Evolutionary conservation across 1,140 invertebrate genomes (phyloP), one percentile per base, ranked within the genome.

Genomic region (Heliconius eleuchia): DNA sequence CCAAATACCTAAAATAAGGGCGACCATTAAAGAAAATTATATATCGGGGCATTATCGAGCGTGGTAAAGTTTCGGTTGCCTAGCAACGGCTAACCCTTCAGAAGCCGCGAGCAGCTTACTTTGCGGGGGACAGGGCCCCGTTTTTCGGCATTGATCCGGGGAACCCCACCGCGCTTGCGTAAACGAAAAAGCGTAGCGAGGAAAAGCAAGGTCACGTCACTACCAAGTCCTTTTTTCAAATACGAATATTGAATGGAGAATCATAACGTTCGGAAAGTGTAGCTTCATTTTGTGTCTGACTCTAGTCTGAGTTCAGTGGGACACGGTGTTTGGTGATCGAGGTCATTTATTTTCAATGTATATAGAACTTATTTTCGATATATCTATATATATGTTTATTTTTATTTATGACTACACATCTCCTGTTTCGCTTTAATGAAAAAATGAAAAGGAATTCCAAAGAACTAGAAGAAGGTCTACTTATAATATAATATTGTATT

Each of bases 121-220:
- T 92, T 90, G 89, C 87, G 85, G 88, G 88, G 88, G 89, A 85
- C 80, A 86, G 80, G 60, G 83, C 89, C 87, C 89, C 87, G 91
- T 92, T 92, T 94, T 94, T 94, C 89, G 92, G 89, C 92, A 92
- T 92, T 91, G 91, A 94, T 94, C 91, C 87, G 84, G 74, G 50
- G 42, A 37, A 85, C 86, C 79, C 83, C 77, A 91, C 74, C 91
- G 91, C 92, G 92, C 92, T 90, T 92, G 92, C 92, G 92, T 92
- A 84, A 86, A 90, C 89, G 87, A 94, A 92, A 92, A 92, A 94
- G 34, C 92, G 90, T 90, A 88, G 84, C 85, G 86, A 85, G 85
- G 84, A 88, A 87, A 88, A 87, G 88, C 92, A 92, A 94, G 91
- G 92, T 92, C 91, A 94, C 89, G 88, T 89, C 90, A 89, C 89